These are phyloP conservation scores for Neomorphus geoffroyi DNA, from an alignment of 2,797 vertebrate genomes.

Conservation along the genomic window DNA sequence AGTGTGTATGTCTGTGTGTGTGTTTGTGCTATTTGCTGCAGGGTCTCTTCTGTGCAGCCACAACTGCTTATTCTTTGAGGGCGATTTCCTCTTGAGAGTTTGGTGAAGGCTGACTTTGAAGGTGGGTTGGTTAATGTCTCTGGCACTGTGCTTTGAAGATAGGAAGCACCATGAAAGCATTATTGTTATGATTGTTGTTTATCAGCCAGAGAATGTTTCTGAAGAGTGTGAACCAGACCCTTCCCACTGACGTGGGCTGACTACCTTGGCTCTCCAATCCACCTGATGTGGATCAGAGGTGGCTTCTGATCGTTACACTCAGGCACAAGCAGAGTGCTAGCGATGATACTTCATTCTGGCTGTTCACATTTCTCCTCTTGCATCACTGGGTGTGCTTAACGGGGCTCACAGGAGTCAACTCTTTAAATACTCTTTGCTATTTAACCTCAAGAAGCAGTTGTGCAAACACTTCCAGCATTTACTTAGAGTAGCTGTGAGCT, in stretches of 20 bases:
- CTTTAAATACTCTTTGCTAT: neutral
- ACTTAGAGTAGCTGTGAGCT: neutral
- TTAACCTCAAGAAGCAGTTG: neutral
- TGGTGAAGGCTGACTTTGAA: neutral
- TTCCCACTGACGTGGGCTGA: rapidly evolving
- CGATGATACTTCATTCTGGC: neutral
- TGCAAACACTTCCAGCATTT: neutral
- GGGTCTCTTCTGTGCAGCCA: neutral
- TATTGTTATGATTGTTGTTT: neutral
- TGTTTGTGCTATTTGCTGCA: neutral
- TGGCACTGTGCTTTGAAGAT: neutral
- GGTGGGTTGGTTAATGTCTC: neutral
- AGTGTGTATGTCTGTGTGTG: neutral
- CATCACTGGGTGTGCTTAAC: neutral
- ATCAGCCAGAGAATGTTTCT: neutral
- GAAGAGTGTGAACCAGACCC: neutral
- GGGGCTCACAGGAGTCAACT: neutral
- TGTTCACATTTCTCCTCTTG: neutral
- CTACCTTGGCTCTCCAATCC: neutral
- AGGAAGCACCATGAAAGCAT: neutral
- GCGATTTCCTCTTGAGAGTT: neutral
- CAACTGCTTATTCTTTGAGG: neutral
- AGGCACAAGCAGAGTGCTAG: rapidly evolving
- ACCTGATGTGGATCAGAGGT: neutral
- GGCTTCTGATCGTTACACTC: neutral